Percentiles rank a stretch among this genome's conserved stretches.
Conservation (phyloP, 2,113 vertebrate species). For the Parotia lawesii region DNA sequence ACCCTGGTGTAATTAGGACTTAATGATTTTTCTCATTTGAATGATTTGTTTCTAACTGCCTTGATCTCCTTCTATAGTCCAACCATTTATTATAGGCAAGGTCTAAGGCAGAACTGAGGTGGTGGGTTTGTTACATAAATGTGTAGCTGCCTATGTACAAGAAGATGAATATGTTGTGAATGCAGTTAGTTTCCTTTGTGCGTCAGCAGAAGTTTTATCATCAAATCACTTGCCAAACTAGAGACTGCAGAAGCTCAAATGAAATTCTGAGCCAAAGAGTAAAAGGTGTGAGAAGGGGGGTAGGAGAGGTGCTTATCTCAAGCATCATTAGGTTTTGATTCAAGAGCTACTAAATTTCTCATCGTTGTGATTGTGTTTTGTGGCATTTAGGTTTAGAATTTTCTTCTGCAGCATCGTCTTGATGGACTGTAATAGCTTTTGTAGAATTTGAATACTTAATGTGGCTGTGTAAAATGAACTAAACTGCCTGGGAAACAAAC, state of each 20-base stretch:
- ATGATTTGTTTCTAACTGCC: background rate
- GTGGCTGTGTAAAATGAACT: background rate
- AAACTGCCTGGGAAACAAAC: background rate
- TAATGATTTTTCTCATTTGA: slow-evolving; percentile 1
- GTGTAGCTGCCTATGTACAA: background rate
- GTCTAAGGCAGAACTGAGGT: background rate
- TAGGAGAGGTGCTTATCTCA: background rate
- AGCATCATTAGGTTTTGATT: background rate
- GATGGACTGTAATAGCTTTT: background rate
- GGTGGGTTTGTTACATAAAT: background rate
- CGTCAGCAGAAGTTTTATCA: background rate
- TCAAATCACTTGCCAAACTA: background rate
- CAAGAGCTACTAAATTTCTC: background rate
- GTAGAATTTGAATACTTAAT: background rate
- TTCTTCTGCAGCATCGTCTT: background rate
- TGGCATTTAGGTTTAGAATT: background rate
- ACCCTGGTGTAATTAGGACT: background rate
- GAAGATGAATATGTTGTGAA: background rate
- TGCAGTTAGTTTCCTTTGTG: background rate
- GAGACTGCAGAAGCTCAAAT: background rate
- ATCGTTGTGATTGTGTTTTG: background rate
- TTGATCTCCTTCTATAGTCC: background rate
- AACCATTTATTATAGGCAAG: background rate
- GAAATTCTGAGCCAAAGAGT: background rate
- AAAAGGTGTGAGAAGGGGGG: background rate